phyloP scores from a whole-genome alignment of 1,140 invertebrate genomes.

The Drosophila kanapiae region DNA sequence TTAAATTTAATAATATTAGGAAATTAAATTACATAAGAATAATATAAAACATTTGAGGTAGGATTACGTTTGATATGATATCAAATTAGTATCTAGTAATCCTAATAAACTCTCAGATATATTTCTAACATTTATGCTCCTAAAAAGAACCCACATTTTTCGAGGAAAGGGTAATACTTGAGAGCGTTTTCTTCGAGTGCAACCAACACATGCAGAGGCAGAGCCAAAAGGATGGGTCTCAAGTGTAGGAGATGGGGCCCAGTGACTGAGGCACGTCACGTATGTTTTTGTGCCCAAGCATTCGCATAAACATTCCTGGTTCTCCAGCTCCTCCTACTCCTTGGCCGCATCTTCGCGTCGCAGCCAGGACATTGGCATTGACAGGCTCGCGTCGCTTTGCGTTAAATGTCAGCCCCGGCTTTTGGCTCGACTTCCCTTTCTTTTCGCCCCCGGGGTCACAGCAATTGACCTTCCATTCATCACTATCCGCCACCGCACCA shows the following conservation, averaged over 20 bases:
- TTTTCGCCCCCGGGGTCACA: slow-evolving; percentile 62
- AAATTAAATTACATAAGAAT: neutral
- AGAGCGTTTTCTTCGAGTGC: neutral
- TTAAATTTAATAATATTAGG: neutral
- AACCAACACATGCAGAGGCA: neutral
- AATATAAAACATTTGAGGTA: too few relatives aligned
- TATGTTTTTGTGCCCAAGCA: slow-evolving; percentile 82
- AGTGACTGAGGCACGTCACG: slow-evolving; percentile 62
- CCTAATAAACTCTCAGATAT: too few relatives aligned
- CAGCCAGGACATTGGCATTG: slow-evolving; percentile 76
- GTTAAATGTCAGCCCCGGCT: slow-evolving; percentile 71
- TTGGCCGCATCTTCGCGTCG: slow-evolving; percentile 11
- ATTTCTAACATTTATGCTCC: neutral
- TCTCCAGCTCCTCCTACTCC: slow-evolving; percentile 7
- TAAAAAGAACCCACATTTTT: neutral
- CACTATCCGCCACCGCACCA: slow-evolving; percentile 26
- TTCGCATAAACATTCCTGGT: slow-evolving; percentile 79
- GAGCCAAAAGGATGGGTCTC: slow-evolving; percentile 1
- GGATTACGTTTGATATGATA: too few relatives aligned
- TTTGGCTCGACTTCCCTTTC: slow-evolving; percentile 23
- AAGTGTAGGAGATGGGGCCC: slow-evolving; percentile 4
- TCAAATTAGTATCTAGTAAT: too few relatives aligned
- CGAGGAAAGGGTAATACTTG: neutral
- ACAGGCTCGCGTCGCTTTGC: slow-evolving; percentile 70
- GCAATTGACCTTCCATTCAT: slow-evolving; percentile 83